phyloP scores from a whole-genome alignment of 1,140 invertebrate genomes.

The Drepana arcuata region DNA sequence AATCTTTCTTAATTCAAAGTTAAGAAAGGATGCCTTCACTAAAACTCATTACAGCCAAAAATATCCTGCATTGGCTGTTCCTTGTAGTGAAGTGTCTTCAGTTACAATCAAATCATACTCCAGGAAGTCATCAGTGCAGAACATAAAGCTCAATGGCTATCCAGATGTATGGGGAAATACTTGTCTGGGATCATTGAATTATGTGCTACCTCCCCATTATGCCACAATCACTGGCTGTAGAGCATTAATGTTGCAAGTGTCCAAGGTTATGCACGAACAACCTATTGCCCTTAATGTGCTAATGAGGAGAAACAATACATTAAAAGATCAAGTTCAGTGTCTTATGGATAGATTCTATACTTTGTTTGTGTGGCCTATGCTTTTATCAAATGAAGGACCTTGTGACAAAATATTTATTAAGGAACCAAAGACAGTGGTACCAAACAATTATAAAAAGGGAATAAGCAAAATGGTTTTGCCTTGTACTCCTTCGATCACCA shows the following conservation, averaged over 20 bases:
- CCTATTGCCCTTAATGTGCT: slow-evolving; percentile 20
- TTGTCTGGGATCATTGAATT: slow-evolving; percentile 16
- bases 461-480: no score
- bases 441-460: no score
- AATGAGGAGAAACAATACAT: slow-evolving; percentile 24
- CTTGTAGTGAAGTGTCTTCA: slow-evolving; percentile 14
- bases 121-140: slow-evolving; percentile 22
- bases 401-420: no score
- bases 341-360: slow-evolving; percentile 44
- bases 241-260: slow-evolving; percentile 27
- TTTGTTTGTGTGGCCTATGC: slow-evolving; percentile 52
- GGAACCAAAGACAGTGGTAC: no score
- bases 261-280: slow-evolving; percentile 9
- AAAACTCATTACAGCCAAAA: slow-evolving; percentile 17
- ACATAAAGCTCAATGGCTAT: slow-evolving; percentile 11
- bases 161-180: slow-evolving; percentile 45
- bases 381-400: slow-evolving; percentile 45
- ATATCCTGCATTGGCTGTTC: slow-evolving; percentile 25
- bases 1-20: slow-evolving; percentile 34
- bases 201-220: slow-evolving; percentile 51
- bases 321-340: slow-evolving; percentile 26
- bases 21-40: slow-evolving; percentile 30
- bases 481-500: no score
- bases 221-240: slow-evolving; percentile 48
- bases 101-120: slow-evolving; percentile 49